Base-by-base conservation (phyloP, 2,888 invertebrate species). In the Drosophila ezoana region DNA sequence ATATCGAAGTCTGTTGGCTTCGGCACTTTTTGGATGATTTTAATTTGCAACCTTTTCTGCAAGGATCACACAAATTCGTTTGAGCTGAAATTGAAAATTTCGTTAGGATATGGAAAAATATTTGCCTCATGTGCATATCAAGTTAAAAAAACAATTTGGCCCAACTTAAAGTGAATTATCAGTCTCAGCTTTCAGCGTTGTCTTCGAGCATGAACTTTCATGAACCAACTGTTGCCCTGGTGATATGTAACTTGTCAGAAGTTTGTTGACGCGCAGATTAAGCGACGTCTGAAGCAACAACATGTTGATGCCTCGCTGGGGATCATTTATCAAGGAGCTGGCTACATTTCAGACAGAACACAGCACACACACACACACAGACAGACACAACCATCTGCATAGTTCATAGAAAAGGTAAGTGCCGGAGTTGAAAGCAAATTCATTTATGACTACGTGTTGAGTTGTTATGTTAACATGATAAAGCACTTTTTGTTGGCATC, bases 181-280 rank as follows among this genome's bases (percentile, higher is more conserved):
- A 23, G 33, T 16, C 35, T 40, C 6, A 23, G 33, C 11, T 43
- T 47, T 20, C 65, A 41, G 38, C 28, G 14, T 11, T 45, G 18
- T 13, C 51, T 14, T 43, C 57, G 8, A 52, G 20, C 2, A 8
- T 28, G 28, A 28, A 28, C 28, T 28, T 8, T 28, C 28, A 28
- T 28, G 59, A 72, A 83, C 83, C 86, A 86, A 83, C 83, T 83
- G 83, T 86, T 83, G 83, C 81, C 78, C 54, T 40, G 66, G 76
- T 82, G 81, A 80, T 79, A 66, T 79, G 81, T 87, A 77, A 87
- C 82, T 83, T 89, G 81, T 89, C 89, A 88, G 71, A 88, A 89
- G 78, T 88, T 89, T 76, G 80, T 70, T 86, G 86, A 83, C 86
- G 73, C 73, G 76, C 85, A 81, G 79, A 76, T 87, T 87, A 87